phyloP scores from a whole-genome alignment of 2,888 invertebrate genomes.

The Cenopis cana region DNA sequence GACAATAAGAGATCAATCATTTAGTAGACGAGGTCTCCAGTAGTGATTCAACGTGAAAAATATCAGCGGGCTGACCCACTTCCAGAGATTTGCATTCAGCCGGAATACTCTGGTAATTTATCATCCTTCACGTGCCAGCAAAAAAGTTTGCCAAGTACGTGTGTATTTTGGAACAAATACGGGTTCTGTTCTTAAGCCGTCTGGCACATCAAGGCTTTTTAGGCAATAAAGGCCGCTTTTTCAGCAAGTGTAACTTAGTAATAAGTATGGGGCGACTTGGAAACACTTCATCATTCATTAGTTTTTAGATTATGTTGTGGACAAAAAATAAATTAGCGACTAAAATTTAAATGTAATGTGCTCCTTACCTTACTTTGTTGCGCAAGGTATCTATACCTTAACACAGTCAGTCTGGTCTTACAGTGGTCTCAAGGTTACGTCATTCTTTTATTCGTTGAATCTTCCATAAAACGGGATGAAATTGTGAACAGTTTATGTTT shows the following conservation, averaged over 20 bases:
- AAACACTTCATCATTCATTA: not conserved
- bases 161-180: conserved; percentile 42
- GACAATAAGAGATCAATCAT: conserved; percentile 81
- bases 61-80: conserved; percentile 77
- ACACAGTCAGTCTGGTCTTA: too few species aligned
- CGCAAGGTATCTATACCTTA: too few species aligned
- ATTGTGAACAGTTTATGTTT: conserved; percentile 52
- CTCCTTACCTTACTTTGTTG: not conserved
- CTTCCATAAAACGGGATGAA: conserved; percentile 51
- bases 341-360: too few species aligned
- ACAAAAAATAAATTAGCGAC: too few species aligned
- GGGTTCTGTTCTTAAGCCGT: conserved; percentile 40
- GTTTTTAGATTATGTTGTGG: not conserved
- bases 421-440: not conserved
- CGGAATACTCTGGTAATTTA: conserved; percentile 71
- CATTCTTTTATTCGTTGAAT: conserved; percentile 47
- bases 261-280: not conserved
- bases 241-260: not conserved
- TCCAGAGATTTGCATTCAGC: conserved; percentile 81
- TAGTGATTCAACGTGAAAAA: conserved; percentile 75
- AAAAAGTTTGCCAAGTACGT: conserved; percentile 63
- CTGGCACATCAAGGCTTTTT: conserved; percentile 13
- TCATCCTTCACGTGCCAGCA: conserved; percentile 74
- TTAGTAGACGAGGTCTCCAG: conserved; percentile 65
- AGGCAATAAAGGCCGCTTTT: not conserved